Conservation (phyloP, 2,797 vertebrate genomes). For the Falco rusticolus region DNA sequence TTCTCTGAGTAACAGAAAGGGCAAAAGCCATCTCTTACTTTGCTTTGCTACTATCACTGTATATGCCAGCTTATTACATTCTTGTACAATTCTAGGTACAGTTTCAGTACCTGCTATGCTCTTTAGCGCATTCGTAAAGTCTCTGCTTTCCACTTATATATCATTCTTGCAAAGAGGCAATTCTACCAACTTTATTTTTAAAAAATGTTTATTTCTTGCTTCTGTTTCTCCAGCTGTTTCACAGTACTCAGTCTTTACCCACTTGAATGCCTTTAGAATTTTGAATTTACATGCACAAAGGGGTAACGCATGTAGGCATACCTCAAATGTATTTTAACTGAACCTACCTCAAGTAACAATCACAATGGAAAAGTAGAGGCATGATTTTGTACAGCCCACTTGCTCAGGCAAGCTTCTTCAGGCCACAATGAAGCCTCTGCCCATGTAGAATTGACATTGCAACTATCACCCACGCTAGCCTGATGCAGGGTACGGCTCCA, state of each 20-base stretch:
- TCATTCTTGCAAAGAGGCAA: not conserved
- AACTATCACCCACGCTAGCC: rapidly evolving
- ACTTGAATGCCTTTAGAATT: not conserved
- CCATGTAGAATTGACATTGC: not conserved
- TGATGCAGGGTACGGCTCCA: not conserved
- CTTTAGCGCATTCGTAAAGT: not conserved
- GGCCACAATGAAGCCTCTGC: not conserved
- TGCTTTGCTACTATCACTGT: not conserved
- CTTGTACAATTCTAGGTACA: not conserved
- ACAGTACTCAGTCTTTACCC: not conserved
- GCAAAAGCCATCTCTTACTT: not conserved
- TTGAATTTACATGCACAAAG: not conserved
- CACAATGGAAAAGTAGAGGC: not conserved
- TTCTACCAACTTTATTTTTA: not conserved
- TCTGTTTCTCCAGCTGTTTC: not conserved
- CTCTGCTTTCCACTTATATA: not conserved
- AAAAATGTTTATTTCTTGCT: not conserved
- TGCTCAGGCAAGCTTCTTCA: not conserved
- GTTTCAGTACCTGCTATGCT: rapidly evolving
- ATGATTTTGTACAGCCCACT: not conserved
- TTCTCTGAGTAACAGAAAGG: not conserved
- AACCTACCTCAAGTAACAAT: not conserved
- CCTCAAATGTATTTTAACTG: not conserved
- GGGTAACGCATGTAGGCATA: not conserved
- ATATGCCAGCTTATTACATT: not conserved